Conservation (phyloP, 2,888 invertebrate species). For the Ecdyonurus torrentis region DNA sequence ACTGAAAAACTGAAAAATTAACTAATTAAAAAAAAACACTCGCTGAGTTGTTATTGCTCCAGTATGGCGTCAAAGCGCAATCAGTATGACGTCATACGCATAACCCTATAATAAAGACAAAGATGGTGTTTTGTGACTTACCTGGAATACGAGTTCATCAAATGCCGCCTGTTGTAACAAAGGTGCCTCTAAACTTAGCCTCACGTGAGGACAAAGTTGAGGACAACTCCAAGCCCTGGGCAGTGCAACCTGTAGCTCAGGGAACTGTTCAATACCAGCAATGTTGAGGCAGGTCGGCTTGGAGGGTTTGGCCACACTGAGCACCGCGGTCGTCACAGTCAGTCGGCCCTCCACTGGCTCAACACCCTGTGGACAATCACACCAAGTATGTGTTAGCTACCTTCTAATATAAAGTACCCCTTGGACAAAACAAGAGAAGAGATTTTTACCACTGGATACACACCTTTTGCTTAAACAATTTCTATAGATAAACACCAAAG, state of each 20-base stretch:
- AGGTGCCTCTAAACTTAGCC: constrained; percentile 55
- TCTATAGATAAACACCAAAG: too few species aligned
- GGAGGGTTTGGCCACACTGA: background rate
- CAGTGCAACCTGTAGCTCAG: constrained; percentile 44
- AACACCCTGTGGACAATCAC: background rate
- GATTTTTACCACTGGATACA: too few species aligned
- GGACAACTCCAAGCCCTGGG: constrained; percentile 64
- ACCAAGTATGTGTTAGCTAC: too few species aligned
- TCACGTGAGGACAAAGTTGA: constrained; percentile 30
- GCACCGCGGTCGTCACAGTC: background rate
- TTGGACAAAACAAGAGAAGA: background rate
- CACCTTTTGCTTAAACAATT: too few species aligned
- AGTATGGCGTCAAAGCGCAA: too few species aligned
- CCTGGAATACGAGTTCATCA: constrained; percentile 59
- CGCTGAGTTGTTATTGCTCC: too few species aligned
- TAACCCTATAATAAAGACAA: too few species aligned
- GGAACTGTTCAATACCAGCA: constrained; percentile 62
- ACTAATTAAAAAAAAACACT: too few species aligned
- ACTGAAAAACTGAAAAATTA: too few species aligned
- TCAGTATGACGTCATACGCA: too few species aligned
- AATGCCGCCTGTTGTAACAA: constrained; percentile 72
- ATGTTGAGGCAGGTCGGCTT: constrained; percentile 48
- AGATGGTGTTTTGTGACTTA: too few species aligned
- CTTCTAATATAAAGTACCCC: too few species aligned
- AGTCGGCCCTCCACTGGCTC: background rate